These are phyloP conservation scores for Saturnia pavonia DNA, from an alignment of 2,888 invertebrate genomes.

Conservation along the genomic window DNA sequence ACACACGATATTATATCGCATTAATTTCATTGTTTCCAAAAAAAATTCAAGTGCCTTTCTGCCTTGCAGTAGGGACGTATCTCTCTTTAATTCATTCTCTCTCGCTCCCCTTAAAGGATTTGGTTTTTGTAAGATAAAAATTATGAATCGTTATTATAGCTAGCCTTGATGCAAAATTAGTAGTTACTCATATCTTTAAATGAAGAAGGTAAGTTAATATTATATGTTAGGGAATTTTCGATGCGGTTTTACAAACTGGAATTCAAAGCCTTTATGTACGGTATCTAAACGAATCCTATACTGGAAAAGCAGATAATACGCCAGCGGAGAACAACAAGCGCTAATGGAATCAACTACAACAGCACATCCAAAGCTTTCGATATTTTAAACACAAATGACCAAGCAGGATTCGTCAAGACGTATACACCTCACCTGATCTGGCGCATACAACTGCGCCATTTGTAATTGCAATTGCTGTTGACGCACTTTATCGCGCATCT, in stretches of 20 bases:
- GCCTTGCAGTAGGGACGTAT: neutral
- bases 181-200: constrained; percentile 33
- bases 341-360: constrained; percentile 66
- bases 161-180: constrained; percentile 39
- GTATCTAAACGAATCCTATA: constrained; percentile 46
- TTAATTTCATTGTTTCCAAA: neutral
- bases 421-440: constrained; percentile 76
- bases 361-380: constrained; percentile 80
- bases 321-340: constrained; percentile 64
- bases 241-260: neutral
- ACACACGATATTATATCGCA: neutral
- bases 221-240: neutral
- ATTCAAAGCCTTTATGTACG: constrained; percentile 22
- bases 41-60: neutral
- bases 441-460: constrained; percentile 81
- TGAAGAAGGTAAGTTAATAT: constrained; percentile 30
- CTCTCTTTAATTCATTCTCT: neutral
- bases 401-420: constrained; percentile 75
- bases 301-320: constrained; percentile 55
- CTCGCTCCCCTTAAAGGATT: neutral
- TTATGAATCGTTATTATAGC: constrained; percentile 24
- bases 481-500: constrained; percentile 90
- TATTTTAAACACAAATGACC: constrained; percentile 56
- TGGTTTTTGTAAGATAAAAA: constrained; percentile 17
- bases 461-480: constrained; percentile 84